phyloP scores from a whole-genome alignment of 2,797 vertebrate species.

The Artibeus lituratus region DNA sequence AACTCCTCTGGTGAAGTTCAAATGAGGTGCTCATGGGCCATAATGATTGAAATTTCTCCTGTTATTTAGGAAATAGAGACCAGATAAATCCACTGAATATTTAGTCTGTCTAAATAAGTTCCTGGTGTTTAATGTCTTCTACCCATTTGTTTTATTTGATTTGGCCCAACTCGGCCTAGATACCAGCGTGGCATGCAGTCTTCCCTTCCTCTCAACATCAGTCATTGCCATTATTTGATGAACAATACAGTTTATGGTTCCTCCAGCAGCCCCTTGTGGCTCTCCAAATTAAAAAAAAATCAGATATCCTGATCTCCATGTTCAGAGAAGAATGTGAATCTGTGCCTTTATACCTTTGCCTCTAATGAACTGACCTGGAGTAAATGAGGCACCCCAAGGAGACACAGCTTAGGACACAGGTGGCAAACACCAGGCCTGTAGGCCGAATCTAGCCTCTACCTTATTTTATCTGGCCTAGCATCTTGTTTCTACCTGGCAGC shows the following conservation, averaged over 20 bases:
- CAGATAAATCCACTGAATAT: conserved; percentile 30
- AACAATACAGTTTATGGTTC: neutral
- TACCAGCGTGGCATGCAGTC: conserved; percentile 12
- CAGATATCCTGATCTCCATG: neutral
- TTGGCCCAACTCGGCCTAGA: conserved; percentile 31
- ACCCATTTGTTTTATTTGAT: conserved; percentile 42
- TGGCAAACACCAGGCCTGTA: too few relatives aligned
- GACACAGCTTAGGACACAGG: neutral
- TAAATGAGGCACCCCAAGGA: neutral
- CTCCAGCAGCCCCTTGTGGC: neutral
- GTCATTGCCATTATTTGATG: neutral
- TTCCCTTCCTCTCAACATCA: neutral
- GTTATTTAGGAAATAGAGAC: neutral
- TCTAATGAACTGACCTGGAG: neutral
- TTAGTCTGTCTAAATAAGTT: conserved; percentile 21
- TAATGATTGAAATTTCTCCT: neutral
- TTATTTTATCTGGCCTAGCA: too few relatives aligned
- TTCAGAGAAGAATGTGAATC: neutral
- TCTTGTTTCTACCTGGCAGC: too few relatives aligned
- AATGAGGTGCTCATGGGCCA: neutral
- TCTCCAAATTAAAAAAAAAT: neutral
- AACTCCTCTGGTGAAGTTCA: neutral
- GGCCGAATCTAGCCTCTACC: too few relatives aligned
- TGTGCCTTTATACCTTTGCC: neutral
- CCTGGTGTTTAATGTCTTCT: neutral